phyloP scores from a whole-genome alignment of 2,113 vertebrate species.

The Crotalus horridus region DNA sequence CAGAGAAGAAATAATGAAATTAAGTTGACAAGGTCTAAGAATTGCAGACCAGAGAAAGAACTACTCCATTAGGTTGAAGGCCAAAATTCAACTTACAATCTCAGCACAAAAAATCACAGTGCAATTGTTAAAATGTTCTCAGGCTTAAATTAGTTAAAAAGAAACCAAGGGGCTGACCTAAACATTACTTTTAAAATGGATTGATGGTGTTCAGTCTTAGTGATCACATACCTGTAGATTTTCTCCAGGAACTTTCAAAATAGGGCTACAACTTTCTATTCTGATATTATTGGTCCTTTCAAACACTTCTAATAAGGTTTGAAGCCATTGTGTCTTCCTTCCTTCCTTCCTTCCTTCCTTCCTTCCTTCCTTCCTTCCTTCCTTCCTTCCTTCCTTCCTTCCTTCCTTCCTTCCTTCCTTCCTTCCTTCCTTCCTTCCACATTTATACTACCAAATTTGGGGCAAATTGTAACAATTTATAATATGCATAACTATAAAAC shows the following conservation, averaged over 20 bases:
- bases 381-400: too few species aligned
- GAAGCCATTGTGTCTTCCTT: too few species aligned
- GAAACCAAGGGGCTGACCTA: not conserved
- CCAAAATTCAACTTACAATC: not conserved
- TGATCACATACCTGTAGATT: not conserved
- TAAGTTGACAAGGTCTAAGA: rapidly evolving
- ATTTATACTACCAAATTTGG: not conserved
- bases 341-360: too few species aligned
- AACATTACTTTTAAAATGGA: not conserved
- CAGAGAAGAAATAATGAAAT: not conserved
- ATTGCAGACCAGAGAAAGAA: not conserved
- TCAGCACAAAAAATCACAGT: not conserved
- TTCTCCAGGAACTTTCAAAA: not conserved
- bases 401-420: too few species aligned
- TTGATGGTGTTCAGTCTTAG: not conserved
- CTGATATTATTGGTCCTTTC: not conserved
- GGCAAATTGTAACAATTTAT: not conserved
- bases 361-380: too few species aligned
- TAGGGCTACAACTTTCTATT: not conserved
- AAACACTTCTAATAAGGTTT: not conserved
- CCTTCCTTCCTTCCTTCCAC: not conserved
- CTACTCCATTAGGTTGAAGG: rapidly evolving
- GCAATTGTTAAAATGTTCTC: not conserved
- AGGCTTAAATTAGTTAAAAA: not conserved
- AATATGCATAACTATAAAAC: not conserved